Conservation (phyloP, 2,797 vertebrate genomes). For the Acanthurus tractus region DNA sequence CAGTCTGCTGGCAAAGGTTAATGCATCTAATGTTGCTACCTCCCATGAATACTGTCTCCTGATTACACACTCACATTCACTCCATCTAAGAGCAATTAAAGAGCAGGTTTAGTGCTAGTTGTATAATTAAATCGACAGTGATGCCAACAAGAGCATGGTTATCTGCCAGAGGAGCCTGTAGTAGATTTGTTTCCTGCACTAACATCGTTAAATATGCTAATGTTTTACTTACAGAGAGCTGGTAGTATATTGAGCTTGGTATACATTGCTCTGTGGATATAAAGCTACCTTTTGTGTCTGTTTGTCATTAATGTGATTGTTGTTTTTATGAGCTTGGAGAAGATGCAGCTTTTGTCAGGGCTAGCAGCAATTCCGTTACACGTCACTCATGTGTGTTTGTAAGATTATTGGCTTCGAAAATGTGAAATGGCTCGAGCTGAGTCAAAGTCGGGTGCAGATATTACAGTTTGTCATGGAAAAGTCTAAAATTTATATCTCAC, state of each 20-base stretch:
- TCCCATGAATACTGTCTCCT: not conserved
- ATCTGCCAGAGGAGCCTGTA: not conserved
- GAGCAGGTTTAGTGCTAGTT: not conserved
- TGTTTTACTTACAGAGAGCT: not conserved
- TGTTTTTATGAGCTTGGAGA: constrained; percentile 1
- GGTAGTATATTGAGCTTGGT: not conserved
- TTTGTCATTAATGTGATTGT: not conserved
- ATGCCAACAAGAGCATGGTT: not conserved
- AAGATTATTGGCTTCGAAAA: constrained; percentile 15
- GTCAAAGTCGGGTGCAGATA: constrained; percentile 5
- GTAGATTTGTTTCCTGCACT: not conserved
- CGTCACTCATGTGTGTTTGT: not conserved
- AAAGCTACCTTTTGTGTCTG: not conserved
- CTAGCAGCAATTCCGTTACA: not conserved
- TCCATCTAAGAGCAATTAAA: constrained; percentile 29
- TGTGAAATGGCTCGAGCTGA: not conserved
- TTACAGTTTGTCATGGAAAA: not conserved
- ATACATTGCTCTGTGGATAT: not conserved
- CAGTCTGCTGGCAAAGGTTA: constrained; percentile 23
- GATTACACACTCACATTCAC: not conserved
- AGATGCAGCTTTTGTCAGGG: not conserved
- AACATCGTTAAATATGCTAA: not conserved
- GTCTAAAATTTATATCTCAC: constrained; percentile 28
- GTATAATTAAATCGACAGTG: constrained; percentile 6
- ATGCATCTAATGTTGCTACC: constrained; percentile 20